A percentile compares a stretch with the other conserved stretches of the same genome.
These are phyloP conservation scores for Manduca sexta DNA, from an alignment of 1,140 invertebrate species.

Conservation along the genomic window DNA sequence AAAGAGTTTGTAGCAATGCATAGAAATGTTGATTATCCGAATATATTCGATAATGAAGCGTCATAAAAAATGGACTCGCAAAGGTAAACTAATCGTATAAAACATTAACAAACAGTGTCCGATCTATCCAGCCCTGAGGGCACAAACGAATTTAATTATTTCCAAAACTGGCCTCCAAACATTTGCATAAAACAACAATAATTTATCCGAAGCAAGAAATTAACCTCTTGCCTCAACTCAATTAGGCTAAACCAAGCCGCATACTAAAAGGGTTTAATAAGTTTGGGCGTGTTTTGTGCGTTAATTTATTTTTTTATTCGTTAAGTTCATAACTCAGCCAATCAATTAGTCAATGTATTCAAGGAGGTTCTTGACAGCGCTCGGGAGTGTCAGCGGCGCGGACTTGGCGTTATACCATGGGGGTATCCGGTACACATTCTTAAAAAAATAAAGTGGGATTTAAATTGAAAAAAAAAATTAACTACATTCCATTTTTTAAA, in stretches of 20 bases:
- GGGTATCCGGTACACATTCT: no score
- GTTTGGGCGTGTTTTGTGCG: conserved; percentile 12
- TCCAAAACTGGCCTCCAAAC: conserved; percentile 34
- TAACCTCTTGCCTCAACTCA: conserved; percentile 61
- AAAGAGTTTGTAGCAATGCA: no score
- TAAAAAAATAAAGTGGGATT: no score
- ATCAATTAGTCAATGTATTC: conserved; percentile 50
- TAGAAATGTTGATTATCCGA: no score
- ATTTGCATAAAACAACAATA: conserved; percentile 70
- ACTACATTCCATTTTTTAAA: no score
- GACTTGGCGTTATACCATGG: not conserved
- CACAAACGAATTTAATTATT: conserved; percentile 61
- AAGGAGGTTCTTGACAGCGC: conserved; percentile 6
- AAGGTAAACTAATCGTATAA: conserved; percentile 55
- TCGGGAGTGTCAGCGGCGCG: not conserved
- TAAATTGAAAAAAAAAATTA: no score
- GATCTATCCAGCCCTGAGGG: conserved; percentile 37
- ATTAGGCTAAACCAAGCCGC: conserved; percentile 47
- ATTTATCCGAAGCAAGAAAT: conserved; percentile 60
- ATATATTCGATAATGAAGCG: no score
- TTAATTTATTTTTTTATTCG: conserved; percentile 28
- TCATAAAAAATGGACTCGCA: no score
- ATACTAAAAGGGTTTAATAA: conserved; percentile 63
- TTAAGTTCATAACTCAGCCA: conserved; percentile 32
- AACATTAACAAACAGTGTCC: conserved; percentile 47